A percentile compares a stretch with the other conserved stretches of the same genome.
Evolutionary conservation across 2,113 vertebrate species (phyloP).

Genomic region (Labrus mixtus): DNA sequence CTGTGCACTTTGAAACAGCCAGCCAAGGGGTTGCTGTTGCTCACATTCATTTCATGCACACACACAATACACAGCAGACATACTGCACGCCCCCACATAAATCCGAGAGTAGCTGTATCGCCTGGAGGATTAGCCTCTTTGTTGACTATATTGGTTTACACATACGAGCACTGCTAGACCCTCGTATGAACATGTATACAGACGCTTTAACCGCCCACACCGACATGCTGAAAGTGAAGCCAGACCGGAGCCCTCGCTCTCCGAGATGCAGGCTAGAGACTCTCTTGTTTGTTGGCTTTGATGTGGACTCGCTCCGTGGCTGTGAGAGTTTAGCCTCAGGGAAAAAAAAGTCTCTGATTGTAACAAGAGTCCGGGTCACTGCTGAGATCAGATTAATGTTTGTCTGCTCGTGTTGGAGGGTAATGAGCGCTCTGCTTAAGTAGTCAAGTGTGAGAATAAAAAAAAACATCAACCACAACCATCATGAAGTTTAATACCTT

Average conservation of each 20-base stretch:
- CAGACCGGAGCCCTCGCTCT: conserved; percentile 45
- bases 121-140: conserved; percentile 74
- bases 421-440: conserved; percentile 31
- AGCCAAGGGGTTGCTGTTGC: conserved; percentile 36
- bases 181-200: conserved; percentile 55
- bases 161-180: conserved; percentile 46
- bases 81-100: conserved; percentile 49
- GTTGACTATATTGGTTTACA: conserved; percentile 70
- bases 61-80: conserved; percentile 44
- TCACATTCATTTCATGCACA: conserved; percentile 23
- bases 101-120: conserved; percentile 52
- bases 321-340: conserved; percentile 46
- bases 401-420: conserved; percentile 9
- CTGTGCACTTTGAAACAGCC: conserved; percentile 47
- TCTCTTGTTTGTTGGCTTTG: conserved; percentile 50
- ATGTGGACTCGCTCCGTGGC: conserved; percentile 69
- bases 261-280: conserved; percentile 17
- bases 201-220: conserved; percentile 73
- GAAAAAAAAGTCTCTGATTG: conserved; percentile 49
- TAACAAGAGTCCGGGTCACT: conserved; percentile 67
- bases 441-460: neutral
- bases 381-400: conserved; percentile 46
- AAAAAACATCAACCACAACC: neutral
- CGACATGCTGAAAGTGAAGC: conserved; percentile 58
- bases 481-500: neutral